Conservation (phyloP, 1,140 invertebrate genomes). For the Solen grandis region DNA sequence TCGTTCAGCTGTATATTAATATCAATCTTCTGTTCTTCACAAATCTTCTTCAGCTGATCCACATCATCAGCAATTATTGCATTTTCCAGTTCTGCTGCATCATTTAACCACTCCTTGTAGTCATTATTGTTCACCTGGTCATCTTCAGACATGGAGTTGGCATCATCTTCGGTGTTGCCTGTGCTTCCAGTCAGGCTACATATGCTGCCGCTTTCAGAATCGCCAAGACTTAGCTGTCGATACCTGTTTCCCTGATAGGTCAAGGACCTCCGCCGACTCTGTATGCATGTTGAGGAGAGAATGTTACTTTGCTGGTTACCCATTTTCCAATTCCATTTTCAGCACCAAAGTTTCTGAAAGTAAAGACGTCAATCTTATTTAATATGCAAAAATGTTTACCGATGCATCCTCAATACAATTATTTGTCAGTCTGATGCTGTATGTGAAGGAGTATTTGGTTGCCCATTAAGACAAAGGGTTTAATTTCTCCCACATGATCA, state of each 20-base stretch:
- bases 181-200: conserved; percentile 9
- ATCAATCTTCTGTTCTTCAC: conserved; percentile 49
- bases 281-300: conserved; percentile 32
- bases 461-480: too few species aligned
- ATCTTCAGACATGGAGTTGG: conserved; percentile 37
- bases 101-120: conserved; percentile 40
- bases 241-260: conserved; percentile 14
- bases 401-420: too few species aligned
- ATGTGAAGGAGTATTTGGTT: too few species aligned
- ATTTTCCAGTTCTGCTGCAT: conserved; percentile 40
- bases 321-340: conserved; percentile 4
- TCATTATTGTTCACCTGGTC: not conserved
- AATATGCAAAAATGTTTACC: too few species aligned
- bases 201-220: conserved; percentile 39
- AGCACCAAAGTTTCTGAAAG: too few species aligned
- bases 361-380: too few species aligned
- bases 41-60: conserved; percentile 37
- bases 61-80: conserved; percentile 46
- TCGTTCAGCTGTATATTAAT: conserved; percentile 65
- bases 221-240: conserved; percentile 30
- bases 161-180: conserved; percentile 42
- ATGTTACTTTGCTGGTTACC: conserved; percentile 45
- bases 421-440: too few species aligned
- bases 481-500: too few species aligned
- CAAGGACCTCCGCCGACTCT: conserved; percentile 13